phyloP scores from a whole-genome alignment of 2,113 vertebrate genomes.

The Chaetodon auriga region DNA sequence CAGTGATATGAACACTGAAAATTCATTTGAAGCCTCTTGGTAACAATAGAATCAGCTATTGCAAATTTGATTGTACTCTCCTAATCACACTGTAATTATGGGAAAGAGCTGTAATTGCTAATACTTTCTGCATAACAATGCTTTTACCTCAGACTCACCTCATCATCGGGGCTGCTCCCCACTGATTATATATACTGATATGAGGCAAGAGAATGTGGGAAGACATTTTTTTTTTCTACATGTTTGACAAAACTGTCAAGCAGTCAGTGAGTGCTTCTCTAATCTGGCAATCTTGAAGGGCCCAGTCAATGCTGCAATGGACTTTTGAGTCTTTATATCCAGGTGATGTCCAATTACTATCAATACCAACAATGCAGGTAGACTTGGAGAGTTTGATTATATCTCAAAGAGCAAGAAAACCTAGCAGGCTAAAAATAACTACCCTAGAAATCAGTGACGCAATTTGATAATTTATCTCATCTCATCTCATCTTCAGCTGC shows the following conservation, averaged over 20 bases:
- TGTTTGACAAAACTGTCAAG: constrained; percentile 20
- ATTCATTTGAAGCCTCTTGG: background rate
- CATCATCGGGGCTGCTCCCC: background rate
- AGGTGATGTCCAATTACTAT: constrained; percentile 13
- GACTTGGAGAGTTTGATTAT: constrained; percentile 1
- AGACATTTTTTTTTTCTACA: background rate
- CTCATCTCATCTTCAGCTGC: too few relatives aligned
- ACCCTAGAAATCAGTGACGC: constrained; percentile 1
- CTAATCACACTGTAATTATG: constrained; percentile 36
- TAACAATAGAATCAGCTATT: constrained; percentile 29
- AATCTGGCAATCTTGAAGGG: constrained; percentile 26
- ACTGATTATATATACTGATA: background rate
- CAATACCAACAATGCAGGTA: constrained; percentile 17
- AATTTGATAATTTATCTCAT: too few relatives aligned
- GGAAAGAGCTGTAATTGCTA: constrained; percentile 1
- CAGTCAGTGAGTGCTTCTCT: background rate
- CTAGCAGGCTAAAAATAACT: background rate
- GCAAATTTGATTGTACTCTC: constrained; percentile 22
- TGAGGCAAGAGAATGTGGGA: background rate
- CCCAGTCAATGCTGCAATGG: background rate
- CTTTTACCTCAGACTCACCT: constrained; percentile 42
- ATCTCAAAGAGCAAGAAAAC: constrained; percentile 26
- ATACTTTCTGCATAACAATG: constrained; percentile 30
- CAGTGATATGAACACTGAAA: background rate
- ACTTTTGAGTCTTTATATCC: background rate